Base-by-base conservation (phyloP, 2,888 invertebrate genomes). In the Isoperla grammatica region DNA sequence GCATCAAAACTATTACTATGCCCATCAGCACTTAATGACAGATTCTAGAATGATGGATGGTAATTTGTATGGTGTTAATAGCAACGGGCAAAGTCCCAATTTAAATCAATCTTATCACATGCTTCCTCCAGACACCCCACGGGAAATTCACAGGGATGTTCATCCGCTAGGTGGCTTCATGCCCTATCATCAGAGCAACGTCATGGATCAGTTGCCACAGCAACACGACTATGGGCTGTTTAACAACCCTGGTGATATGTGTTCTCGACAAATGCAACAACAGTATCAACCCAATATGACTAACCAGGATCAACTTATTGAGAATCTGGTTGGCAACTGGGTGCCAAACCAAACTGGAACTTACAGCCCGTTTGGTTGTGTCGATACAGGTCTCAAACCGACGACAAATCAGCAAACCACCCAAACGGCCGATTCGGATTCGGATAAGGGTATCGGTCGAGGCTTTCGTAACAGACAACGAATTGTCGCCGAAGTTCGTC, bases 241-340 rank as follows among this genome's bases (percentile, higher is more conserved):
- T 50, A 55, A 39, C 55, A 55, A 4, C n/a, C 20, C 55, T 9
- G 9, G 1, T 17, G 39, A 37, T 35, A 15, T 45, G 19, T 37
- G 35, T 40, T 17, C 37, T 35, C 63, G 56, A 17, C 60, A 56
- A 11, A 56, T 71, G 4, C 71, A 72, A 57, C 67, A 71, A 45
- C 45, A 45, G 19, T 45, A 45, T 45, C 45, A 45, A 45, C 55
- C 39, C 9, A 40, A 39, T 40, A 42, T 23, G 6, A 19, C 42
- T 15, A 61, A 57, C 40, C 56, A 49, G 42, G 56, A 59, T 70
- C 81, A 83, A 66, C 77, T 87, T 63, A 79, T 88, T 60, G 86
- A 87, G 68, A 86, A 86, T 73, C 76, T 88, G 45, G 79, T 86
- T 56, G 85, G 86, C 9, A 87, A 87, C 70, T 85, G 86, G 82